Percentiles rank a stretch among this genome's conserved stretches.
Conservation (phyloP, 2,888 invertebrate species). For the Chydorus sphaericus region DNA sequence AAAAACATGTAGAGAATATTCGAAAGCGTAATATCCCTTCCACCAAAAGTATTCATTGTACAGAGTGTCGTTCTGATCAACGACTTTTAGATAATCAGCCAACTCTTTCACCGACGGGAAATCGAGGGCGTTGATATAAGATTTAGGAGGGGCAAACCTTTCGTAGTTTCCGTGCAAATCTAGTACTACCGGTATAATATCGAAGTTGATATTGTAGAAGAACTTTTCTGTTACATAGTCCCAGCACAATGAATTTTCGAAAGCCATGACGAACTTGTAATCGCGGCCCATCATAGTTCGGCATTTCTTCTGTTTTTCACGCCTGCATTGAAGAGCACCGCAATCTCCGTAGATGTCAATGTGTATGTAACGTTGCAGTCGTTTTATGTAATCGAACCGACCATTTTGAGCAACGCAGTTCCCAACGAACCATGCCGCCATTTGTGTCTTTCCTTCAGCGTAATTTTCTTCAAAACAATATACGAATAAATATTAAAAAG, state of each 20-base stretch:
- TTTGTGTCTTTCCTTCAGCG: neutral
- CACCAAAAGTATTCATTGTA: constrained; percentile 21
- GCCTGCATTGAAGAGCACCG: neutral
- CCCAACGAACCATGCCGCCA: neutral
- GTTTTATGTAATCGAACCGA: neutral
- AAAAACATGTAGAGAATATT: too few species aligned
- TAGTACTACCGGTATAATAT: constrained; percentile 24
- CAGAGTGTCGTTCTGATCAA: constrained; percentile 18
- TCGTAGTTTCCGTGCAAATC: constrained; percentile 23
- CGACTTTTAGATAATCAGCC: constrained; percentile 20
- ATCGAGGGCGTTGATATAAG: constrained; percentile 23
- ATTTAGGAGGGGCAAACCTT: constrained; percentile 20
- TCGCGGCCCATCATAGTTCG: constrained; percentile 29
- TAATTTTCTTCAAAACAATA: too few species aligned
- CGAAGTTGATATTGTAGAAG: constrained; percentile 21
- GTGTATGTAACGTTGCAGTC: neutral
- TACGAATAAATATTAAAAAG: too few species aligned
- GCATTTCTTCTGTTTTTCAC: constrained; percentile 22
- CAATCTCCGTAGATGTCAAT: neutral
- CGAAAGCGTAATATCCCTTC: constrained; percentile 16
- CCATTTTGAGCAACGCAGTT: constrained; percentile 1
- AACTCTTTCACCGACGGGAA: constrained; percentile 22
- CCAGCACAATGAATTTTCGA: constrained; percentile 33
- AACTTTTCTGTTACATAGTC: constrained; percentile 35
- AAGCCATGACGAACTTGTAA: constrained; percentile 33